phyloP scores from a whole-genome alignment of 2,797 vertebrate species.

The Threskiornis aethiopicus region DNA sequence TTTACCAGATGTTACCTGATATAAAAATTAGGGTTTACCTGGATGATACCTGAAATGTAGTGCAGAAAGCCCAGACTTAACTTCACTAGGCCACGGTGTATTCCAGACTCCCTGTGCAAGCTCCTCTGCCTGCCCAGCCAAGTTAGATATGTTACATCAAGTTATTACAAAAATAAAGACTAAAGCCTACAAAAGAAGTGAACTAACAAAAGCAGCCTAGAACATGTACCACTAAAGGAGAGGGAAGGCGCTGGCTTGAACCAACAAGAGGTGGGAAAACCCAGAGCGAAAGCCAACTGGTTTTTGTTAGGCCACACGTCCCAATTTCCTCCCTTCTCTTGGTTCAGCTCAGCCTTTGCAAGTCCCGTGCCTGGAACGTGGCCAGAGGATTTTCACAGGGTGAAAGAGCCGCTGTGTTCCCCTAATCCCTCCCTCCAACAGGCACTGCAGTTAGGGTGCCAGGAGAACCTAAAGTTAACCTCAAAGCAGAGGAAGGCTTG shows the following conservation, averaged over 20 bases:
- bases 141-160: background rate
- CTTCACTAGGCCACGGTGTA: background rate
- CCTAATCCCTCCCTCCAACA: background rate
- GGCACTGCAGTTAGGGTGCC: background rate
- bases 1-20: background rate
- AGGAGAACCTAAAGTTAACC: constrained; percentile 4
- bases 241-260: background rate
- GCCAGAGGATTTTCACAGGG: constrained; percentile 35
- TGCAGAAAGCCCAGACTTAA: background rate
- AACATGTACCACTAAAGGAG: background rate
- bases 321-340: background rate
- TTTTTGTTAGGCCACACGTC: background rate
- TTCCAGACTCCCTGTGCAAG: background rate
- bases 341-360: background rate
- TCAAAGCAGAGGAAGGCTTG: background rate
- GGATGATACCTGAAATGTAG: background rate
- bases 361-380: background rate
- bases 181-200: background rate
- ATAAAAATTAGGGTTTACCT: background rate
- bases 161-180: background rate
- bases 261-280: background rate
- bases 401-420: constrained; percentile 51
- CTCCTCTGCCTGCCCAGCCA: background rate
- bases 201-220: background rate
- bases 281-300: background rate